Conservation (phyloP, 1,140 invertebrate genomes). For the Phymorhynchus buccinoides region DNA sequence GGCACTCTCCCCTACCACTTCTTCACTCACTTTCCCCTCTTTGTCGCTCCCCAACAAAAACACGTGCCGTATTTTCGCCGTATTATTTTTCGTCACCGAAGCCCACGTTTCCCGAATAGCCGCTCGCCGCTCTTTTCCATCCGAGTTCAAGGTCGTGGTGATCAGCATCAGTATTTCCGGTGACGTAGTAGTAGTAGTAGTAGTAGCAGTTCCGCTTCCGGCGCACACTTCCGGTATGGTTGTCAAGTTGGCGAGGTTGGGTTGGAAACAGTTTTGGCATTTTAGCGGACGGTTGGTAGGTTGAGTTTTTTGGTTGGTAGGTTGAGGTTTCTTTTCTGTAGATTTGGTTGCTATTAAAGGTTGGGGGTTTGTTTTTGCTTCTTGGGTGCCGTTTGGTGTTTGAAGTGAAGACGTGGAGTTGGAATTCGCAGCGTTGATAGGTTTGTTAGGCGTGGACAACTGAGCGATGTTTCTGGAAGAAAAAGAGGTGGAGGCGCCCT, state of each 20-base stretch:
- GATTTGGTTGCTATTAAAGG: no score
- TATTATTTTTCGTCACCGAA: background rate
- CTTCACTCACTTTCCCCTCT: background rate
- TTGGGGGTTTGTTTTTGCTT: no score
- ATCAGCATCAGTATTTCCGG: constrained; percentile 20
- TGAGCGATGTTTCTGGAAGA: background rate
- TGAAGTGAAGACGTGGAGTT: background rate
- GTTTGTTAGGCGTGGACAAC: no score
- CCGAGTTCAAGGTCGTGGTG: background rate
- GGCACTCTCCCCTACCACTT: background rate
- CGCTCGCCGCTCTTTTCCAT: background rate
- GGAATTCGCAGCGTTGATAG: background rate
- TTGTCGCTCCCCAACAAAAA: constrained; percentile 8
- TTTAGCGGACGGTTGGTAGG: constrained; percentile 3
- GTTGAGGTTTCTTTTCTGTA: background rate
- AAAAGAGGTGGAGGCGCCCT: no score
- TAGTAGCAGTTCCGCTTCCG: background rate
- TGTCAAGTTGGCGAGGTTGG: background rate
- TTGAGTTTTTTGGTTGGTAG: background rate
- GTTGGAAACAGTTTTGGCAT: background rate
- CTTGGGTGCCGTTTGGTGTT: no score
- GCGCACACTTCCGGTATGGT: background rate
- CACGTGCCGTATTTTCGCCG: constrained; percentile 15
- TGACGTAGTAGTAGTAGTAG: no score
- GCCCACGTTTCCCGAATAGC: constrained; percentile 5